Conservation (phyloP, 53 echinoderm and acorn worm genomes). For the Pentamera pediparva region DNA sequence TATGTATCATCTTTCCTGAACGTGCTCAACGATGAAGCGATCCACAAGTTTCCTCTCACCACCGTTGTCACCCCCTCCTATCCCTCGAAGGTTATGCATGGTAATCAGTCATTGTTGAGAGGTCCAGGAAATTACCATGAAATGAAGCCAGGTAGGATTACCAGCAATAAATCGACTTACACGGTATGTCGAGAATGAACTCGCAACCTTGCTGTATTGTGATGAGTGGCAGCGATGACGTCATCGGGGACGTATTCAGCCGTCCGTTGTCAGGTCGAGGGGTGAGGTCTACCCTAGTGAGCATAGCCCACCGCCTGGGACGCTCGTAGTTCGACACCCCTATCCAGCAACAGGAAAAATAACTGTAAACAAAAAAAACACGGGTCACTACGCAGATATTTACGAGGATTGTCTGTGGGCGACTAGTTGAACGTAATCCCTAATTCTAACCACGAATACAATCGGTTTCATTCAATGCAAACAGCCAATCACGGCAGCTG, state of each 20-base stretch:
- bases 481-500: too few species aligned
- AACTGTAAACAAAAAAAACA: background rate
- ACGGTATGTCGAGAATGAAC: conserved; percentile 49
- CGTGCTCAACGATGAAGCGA: too few species aligned
- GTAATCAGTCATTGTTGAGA: background rate
- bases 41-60: too few species aligned
- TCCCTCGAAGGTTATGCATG: background rate
- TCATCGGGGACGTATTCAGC: conserved; percentile 48
- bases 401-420: too few species aligned
- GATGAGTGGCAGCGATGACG: conserved; percentile 48
- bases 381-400: too few species aligned
- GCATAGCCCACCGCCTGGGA: conserved; percentile 51
- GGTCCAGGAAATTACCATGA: background rate
- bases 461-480: too few species aligned
- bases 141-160: background rate
- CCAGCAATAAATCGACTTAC: conserved; percentile 25
- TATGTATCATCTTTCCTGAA: too few species aligned
- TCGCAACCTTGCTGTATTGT: conserved; percentile 52
- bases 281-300: conserved; percentile 46
- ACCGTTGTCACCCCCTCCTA: background rate
- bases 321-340: conserved; percentile 3
- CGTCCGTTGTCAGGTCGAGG: conserved; percentile 53
- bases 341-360: conserved; percentile 28
- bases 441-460: too few species aligned
- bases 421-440: too few species aligned